Conservation (phyloP, 2,888 invertebrate genomes). For the Himalopsyche tibetana region DNA sequence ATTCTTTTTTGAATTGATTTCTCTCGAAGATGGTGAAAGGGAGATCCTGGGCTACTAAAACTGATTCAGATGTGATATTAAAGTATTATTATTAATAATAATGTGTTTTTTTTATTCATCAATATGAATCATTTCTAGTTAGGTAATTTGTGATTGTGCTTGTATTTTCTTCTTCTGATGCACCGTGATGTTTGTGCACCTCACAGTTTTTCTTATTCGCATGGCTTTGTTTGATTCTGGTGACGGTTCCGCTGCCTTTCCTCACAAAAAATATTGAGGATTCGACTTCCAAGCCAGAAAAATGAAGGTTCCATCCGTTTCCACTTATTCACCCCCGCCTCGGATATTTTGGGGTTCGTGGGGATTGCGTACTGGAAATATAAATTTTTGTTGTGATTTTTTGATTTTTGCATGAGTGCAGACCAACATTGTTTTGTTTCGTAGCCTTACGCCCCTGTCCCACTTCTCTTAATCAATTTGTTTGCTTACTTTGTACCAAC, state of each 20-base stretch:
- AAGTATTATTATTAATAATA: too few relatives aligned
- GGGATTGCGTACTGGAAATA: conserved; percentile 58
- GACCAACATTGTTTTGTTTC: neutral
- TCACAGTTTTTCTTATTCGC: neutral
- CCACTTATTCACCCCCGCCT: conserved; percentile 55
- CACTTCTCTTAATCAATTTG: too few relatives aligned
- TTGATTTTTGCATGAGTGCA: neutral
- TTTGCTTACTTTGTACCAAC: too few relatives aligned
- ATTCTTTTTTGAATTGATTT: too few relatives aligned
- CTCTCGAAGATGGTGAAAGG: too few relatives aligned
- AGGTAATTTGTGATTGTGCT: neutral
- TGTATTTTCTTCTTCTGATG: neutral
- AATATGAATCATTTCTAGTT: neutral
- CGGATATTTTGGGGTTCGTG: conserved; percentile 24
- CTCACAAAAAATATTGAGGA: neutral
- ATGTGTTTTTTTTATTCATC: too few relatives aligned
- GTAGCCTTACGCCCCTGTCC: too few relatives aligned
- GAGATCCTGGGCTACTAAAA: too few relatives aligned
- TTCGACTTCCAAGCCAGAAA: conserved; percentile 45
- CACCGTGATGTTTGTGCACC: neutral
- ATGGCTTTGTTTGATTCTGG: neutral
- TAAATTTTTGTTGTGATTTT: conserved; percentile 22
- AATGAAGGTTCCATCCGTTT: conserved; percentile 46
- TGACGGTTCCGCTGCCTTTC: conserved; percentile 4
- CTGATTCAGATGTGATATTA: too few relatives aligned